A percentile compares a stretch with the other conserved stretches of the same genome.
Conservation (phyloP, 2,888 invertebrate genomes). For the Cephus sareptanus region DNA sequence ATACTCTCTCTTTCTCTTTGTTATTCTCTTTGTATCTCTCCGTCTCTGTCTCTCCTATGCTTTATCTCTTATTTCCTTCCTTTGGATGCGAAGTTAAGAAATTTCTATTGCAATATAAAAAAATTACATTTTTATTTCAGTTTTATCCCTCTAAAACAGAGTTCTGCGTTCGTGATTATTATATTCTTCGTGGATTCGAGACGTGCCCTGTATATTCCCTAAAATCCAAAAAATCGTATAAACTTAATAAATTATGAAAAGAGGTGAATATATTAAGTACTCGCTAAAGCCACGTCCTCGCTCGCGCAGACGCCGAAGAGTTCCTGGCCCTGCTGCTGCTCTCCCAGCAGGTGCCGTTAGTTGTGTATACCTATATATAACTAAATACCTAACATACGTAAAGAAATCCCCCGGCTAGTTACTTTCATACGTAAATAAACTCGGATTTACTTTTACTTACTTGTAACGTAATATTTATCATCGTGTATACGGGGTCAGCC, state of each 20-base stretch:
- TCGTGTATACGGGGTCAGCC: slow-evolving; percentile 8
- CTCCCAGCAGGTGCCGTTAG: slow-evolving; percentile 44
- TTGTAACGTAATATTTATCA: slow-evolving; percentile 13
- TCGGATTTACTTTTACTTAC: slow-evolving; percentile 15
- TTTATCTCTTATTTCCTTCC: neutral
- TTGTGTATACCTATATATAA: slow-evolving; percentile 30
- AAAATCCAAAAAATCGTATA: slow-evolving; percentile 16
- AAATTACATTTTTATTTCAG: neutral
- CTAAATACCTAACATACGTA: slow-evolving; percentile 28
- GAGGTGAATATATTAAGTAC: neutral
- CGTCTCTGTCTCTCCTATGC: slow-evolving; percentile 12
- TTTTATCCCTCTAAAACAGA: neutral
- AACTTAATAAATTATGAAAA: neutral
- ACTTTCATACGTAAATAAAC: slow-evolving; percentile 16
- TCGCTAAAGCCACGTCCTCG: slow-evolving; percentile 43
- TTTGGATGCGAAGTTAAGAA: slow-evolving; percentile 2
- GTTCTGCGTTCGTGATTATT: neutral
- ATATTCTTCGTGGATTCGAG: slow-evolving; percentile 12
- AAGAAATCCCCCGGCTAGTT: slow-evolving; percentile 3
- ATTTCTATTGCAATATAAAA: slow-evolving; percentile 6
- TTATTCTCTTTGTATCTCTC: neutral
- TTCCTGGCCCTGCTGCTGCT: slow-evolving; percentile 52
- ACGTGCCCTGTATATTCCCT: slow-evolving; percentile 12
- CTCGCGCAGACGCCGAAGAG: slow-evolving; percentile 51
- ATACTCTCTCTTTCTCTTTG: slow-evolving; percentile 10